Evolutionary conservation across 2,888 invertebrate species (phyloP), one percentile per base, ranked within the genome.

Genomic region (Protophormia terraenovae): DNA sequence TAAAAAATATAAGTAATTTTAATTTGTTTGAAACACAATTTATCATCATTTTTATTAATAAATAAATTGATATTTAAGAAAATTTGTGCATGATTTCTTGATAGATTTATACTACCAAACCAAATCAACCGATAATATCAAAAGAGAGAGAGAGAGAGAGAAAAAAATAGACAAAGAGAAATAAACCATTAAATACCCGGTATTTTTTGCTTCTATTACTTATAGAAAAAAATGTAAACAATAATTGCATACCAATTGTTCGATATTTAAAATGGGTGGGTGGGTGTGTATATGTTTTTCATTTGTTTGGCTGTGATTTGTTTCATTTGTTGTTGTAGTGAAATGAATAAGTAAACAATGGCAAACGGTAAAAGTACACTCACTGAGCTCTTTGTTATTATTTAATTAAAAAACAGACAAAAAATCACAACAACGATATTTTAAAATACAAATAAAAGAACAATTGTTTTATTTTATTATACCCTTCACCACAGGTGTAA

Each of bases 91-190:
- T n/a, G n/a, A n/a, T n/a, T n/a, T n/a, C n/a, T n/a, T n/a, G n/a
- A n/a, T n/a, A n/a, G n/a, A n/a, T 38, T 38, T 10, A 14, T 38
- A 14, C 10, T 14, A 38, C 38, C 14, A 0, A 38, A 38, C n/a
- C n/a, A 38, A 41, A 19, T 19, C 19, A 47, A 8, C 7, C 2
- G 47, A 16, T 47, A 45, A 45, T 16, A 45, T 1, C 16, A 45
- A 45, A 6, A 45, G 79, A 83, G 78, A n/a, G 76, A 16, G 14
- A 60, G 16, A 35, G 6, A 14, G 24, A 24, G 24, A 66, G 16
- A 62, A n/a, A n/a, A n/a, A n/a, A n/a, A n/a, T n/a, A n/a, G n/a
- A n/a, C n/a, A n/a, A n/a, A n/a, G n/a, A n/a, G n/a, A n/a, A n/a
- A n/a, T n/a, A n/a, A n/a, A n/a, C n/a, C n/a, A n/a, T n/a, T n/a